Evolutionary conservation across 2,797 vertebrate genomes (phyloP), one percentile per base, ranked within the genome.

Genomic region (Cercopithecus petaurista): DNA sequence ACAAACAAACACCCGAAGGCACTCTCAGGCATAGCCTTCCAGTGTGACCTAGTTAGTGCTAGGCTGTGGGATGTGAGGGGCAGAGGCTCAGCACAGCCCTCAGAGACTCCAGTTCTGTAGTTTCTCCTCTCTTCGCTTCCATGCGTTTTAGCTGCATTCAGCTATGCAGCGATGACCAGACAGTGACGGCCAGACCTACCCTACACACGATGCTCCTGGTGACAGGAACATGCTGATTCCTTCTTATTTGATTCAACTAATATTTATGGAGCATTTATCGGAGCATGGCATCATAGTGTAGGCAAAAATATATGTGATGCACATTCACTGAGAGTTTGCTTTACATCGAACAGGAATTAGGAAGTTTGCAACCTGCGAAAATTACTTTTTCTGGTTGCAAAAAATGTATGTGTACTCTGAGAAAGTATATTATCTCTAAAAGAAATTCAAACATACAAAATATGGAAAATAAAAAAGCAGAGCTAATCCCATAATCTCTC

Each of bases 381-480:
- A 36, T 41, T 52, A 12, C n/a, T 36, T 90, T 97, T 90, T 55
- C 75, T 61, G 26, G 83, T 55, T 72, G 46, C 10, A n/a, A 88
- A 82, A 46, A 52, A 57, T 57, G 2, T 15, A 26, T 9, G 5
- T 39, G 33, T 52, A 26, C 55, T 46, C 52, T 80, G 46, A 82
- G 79, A 96, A 85, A 79, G 26, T n/a, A 24, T 26, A 43, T 52
- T 72, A 39, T 9, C 50, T 36, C 26, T 77, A 73, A 85, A 39
- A 81, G 46, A 81, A 84, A 81, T 57, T 87, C 50, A 90, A 95
- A 83, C 41, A 39, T 33, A 73, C 39, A 93, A 57, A 79, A 95
- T 11, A 2, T 64, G 41, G 93, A 55, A 67, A 85, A 90, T 82
- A 36, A 64, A 77, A 84, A 64, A 57, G 5, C 14, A 4, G 30